Evolutionary conservation across 1,140 invertebrate genomes (phyloP), one percentile per base, ranked within the genome.

Genomic region (Patella vulgata): DNA sequence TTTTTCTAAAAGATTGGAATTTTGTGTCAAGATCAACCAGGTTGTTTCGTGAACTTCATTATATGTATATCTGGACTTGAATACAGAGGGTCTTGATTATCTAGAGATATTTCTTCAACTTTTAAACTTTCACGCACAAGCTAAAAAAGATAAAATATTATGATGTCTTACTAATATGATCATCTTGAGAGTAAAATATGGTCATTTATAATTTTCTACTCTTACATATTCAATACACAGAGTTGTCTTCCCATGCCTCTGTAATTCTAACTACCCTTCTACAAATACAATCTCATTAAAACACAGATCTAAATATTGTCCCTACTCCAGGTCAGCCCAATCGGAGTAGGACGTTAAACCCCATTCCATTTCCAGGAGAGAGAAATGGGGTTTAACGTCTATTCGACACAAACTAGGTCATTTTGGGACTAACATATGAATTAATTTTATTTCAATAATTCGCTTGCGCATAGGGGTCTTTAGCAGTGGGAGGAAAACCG

Each of bases 51-150:
- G 57, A 80, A 75, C 54, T 65, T 71, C 33, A 75, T 55, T 12
- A 81, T 73, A 55, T 77, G 76, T 46, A 81, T 81, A 59, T 81
- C 77, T n/a, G 71, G 66, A 74, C 79, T 81, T 31, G 62, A 55
- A 48, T 68, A 79, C 21, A 66, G 57, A 17, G 42, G 46, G 59
- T 81, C 68, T 59, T 78, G 76, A 31, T 61, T 59, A 9, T 73
- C 58, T 21, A 50, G 40, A n/a, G 79, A 71, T 27, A 81, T 70
- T 54, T 78, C 60, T 39, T 73, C 67, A 17, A 74, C 53, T 23
- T 66, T 25, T 60, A 81, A 81, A 14, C 53, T 33, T 47, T 73
- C 57, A 11, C 30, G 19, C 14, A 78, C 59, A 21, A 79, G 58
- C 77, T 81, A 66, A 21, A 78, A 74, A 5, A 39, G 47, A 55